Evolutionary conservation across 2,113 vertebrate genomes (phyloP).

Genomic region (Atlantisia rogersi): DNA sequence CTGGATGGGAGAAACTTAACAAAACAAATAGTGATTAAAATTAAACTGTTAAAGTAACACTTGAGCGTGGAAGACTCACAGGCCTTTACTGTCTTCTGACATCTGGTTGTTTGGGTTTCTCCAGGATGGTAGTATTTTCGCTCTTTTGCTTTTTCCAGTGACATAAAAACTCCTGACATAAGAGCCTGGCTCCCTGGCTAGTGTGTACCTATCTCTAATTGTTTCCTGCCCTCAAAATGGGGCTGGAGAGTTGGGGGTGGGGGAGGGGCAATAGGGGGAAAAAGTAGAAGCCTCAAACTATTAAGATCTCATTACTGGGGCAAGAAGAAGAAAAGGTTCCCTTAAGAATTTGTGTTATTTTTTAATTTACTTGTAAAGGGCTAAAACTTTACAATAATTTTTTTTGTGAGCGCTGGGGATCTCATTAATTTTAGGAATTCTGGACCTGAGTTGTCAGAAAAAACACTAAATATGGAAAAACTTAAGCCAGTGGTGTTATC

Average conservation of each 20-base stretch:
- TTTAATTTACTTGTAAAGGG: neutral
- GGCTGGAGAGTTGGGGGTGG: neutral
- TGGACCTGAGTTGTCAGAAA: neutral
- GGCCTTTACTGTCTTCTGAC: neutral
- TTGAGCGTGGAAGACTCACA: neutral
- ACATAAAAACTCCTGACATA: neutral
- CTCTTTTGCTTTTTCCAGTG: neutral
- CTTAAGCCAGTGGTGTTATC: neutral
- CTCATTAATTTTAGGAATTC: neutral
- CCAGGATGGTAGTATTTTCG: neutral
- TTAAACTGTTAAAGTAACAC: neutral
- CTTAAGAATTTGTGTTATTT: neutral
- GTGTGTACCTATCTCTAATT: constrained; percentile 32
- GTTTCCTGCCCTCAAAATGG: constrained; percentile 32
- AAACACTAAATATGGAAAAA: neutral
- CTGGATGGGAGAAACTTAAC: neutral
- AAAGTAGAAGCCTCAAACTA: neutral
- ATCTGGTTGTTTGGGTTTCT: constrained; percentile 1
- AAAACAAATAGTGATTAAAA: constrained; percentile 13
- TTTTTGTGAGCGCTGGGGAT: neutral
- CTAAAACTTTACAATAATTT: neutral
- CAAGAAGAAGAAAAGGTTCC: neutral
- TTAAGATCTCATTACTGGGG: neutral
- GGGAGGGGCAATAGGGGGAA: neutral
- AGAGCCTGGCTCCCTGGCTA: neutral